Evolutionary conservation across 2,113 vertebrate species (phyloP), one percentile per base, ranked within the genome.

Genomic region (Eleginops maclovinus): DNA sequence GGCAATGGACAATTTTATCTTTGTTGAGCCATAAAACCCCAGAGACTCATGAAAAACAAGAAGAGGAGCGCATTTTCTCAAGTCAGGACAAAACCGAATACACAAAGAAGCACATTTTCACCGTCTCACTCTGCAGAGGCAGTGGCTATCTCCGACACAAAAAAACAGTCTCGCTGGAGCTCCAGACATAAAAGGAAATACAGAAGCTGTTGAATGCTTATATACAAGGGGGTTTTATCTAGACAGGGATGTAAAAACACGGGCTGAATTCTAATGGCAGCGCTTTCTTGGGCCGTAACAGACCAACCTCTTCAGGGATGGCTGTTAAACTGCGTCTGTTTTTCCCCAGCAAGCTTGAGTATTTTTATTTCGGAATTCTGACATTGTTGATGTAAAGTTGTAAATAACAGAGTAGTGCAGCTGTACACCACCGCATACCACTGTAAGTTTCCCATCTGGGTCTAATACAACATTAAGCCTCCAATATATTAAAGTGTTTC

Each of bases 381-480:
- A 87, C 82, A 77, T 79, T 64, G 75, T 75, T 82, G 75, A 56
- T 68, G 77, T 62, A 12, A 40, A 75, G 86, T 77, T 85, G 81
- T 93, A 94, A 92, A 93, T 93, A 91, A 93, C 73, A 66, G 61
- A 82, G 65, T 70, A 64, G 74, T 73, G 81, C 87, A 75, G 84
- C 81, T 90, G 72, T 85, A 85, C 81, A 21, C 76, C 66, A 60
- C 80, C 72, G 83, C 88, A 92, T 92, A 91, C 90, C 91, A 75
- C 50, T 75, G 78, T 76, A 75, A 90, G 83, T 60, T 86, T 63
- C 88, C 88, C 94, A 94, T 94, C 93, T 94, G 93, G 92, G 88
- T 78, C 70, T 72, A 84, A 94, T 26, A 64, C 56, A 83, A 84
- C 64, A 67, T 86, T 36, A 85, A 84, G 83, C 66, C 77, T 74